These are phyloP conservation scores for Misgurnus mizolepis DNA, from an alignment of 2,113 vertebrate species.

Conservation along the genomic window DNA sequence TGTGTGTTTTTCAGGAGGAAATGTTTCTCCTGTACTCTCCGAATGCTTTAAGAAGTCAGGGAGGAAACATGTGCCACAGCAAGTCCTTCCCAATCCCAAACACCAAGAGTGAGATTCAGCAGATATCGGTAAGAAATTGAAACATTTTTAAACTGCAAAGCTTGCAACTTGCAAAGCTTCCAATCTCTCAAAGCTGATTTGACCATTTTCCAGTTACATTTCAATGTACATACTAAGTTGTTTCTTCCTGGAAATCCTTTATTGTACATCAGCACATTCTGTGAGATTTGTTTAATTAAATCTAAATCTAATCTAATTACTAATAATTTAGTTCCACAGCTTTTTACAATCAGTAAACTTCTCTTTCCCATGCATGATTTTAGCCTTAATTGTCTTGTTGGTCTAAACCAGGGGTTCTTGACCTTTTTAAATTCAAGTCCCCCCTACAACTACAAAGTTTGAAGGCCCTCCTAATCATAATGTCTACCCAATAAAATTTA, in stretches of 20 bases:
- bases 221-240: background rate
- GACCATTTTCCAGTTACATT: background rate
- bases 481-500: too few species aligned
- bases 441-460: too few species aligned
- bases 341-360: too few species aligned
- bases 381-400: too few species aligned
- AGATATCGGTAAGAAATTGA: conserved; percentile 70
- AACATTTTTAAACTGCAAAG: background rate
- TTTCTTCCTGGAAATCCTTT: background rate
- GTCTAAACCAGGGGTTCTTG: too few species aligned
- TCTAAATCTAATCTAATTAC: too few species aligned
- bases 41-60: conserved; percentile 66
- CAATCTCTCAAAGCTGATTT: background rate
- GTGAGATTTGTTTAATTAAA: background rate
- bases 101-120: conserved; percentile 75
- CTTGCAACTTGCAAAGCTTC: background rate
- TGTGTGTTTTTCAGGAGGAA: conserved; percentile 64
- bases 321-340: too few species aligned
- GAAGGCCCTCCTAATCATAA: too few species aligned
- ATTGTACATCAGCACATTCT: background rate
- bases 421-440: too few species aligned
- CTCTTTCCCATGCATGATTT: too few species aligned
- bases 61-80: conserved; percentile 63
- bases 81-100: conserved; percentile 68
- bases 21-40: conserved; percentile 70